Evolutionary conservation across 2,797 vertebrate genomes (phyloP), one percentile per base, ranked within the genome.

Genomic region (Sciurus carolinensis): DNA sequence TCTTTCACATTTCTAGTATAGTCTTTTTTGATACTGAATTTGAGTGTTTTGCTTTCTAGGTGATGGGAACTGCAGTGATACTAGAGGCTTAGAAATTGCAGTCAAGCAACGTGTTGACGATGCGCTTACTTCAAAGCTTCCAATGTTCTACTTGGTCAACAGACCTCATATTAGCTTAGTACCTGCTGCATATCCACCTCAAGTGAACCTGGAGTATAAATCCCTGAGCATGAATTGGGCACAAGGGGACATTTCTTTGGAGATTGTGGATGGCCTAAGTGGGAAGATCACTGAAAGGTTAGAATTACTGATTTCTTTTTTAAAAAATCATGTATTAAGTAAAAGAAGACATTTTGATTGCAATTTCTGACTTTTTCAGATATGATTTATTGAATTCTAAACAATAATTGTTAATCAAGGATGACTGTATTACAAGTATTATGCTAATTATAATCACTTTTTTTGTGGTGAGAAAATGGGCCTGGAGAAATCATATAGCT

Each of bases 201-300:
- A 98, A 13, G 44, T 26, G 30, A 94, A 94, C 42, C 1, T 95
- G 75, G 77, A 96, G 17, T 98, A 98, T 59, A 92, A 96, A 33
- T 98, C 97, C 0, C 97, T 99, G 47, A 98, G 99, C 95, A 90
- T 99, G 97, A 99, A 99, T 96, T 99, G 99, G 99, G 99, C 99
- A 0, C 98, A 99, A 88, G 99, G 99, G 47, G 99, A 99, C 94
- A 17, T 97, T 66, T 99, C 99, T 4, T 36, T 99, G 96, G 99
- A 99, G 95, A 98, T 99, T 64, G 99, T 99, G 95, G 99, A 99
- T 97, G 99, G 99, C 42, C 97, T 99, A 80, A 98, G 95, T 96
- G 99, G 99, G 79, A 99, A 98, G 98, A 98, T 99, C 54, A 97
- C 98, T 24, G 98, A 99, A 96, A 99, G 99, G 99, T 99, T 96